A percentile compares a stretch with the other conserved stretches of the same genome.
phyloP scores from a whole-genome alignment of 2,888 invertebrate species.

The Drosophila algonquin region DNA sequence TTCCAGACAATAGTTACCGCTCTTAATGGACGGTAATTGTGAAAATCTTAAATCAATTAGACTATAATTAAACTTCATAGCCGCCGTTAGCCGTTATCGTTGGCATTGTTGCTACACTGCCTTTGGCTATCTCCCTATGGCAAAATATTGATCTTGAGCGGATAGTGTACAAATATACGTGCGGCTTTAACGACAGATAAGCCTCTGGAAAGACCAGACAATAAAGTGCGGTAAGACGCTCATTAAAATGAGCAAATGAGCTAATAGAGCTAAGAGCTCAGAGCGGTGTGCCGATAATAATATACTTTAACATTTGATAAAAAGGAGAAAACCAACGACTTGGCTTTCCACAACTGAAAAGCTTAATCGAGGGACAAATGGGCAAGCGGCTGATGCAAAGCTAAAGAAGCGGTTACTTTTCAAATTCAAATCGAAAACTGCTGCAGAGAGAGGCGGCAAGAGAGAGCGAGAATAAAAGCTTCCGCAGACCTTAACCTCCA shows the following conservation, averaged over 20 bases:
- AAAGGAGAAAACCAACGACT: background rate
- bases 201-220: slow-evolving; percentile 1
- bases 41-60: slow-evolving; percentile 30
- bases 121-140: background rate
- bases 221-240: slow-evolving; percentile 1
- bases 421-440: slow-evolving; percentile 26
- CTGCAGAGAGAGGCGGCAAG: background rate
- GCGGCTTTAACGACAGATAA: slow-evolving; percentile 12
- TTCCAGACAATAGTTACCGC: slow-evolving; percentile 17
- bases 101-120: background rate
- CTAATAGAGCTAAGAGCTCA: background rate
- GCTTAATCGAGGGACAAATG: no score
- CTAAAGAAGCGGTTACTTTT: slow-evolving; percentile 16
- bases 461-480: slow-evolving; percentile 19
- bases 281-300: background rate
- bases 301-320: background rate
- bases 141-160: slow-evolving; percentile 1
- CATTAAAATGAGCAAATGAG: background rate
- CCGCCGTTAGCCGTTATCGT: background rate
- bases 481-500: background rate
- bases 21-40: background rate
- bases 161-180: slow-evolving; percentile 4
- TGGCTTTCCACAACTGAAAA: no score
- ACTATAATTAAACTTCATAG: slow-evolving; percentile 24
- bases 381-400: slow-evolving; percentile 3